These are phyloP conservation scores for Coranthus polyacanthus DNA, from an alignment of 2,797 vertebrate genomes.

Conservation along the genomic window DNA sequence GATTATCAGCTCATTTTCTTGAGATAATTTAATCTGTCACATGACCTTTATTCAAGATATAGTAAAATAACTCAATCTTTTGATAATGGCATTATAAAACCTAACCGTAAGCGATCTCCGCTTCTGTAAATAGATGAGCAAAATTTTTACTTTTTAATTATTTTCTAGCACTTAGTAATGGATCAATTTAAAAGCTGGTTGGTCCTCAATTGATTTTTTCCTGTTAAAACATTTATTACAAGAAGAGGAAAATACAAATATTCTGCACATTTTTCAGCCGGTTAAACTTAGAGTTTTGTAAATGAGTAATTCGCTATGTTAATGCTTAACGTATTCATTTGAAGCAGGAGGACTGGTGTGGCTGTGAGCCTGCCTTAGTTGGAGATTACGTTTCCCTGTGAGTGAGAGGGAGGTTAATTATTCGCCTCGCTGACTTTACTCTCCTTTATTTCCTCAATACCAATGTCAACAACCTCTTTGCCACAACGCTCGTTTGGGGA, in stretches of 20 bases:
- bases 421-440: not conserved
- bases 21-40: too few relatives aligned
- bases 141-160: too few relatives aligned
- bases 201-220: too few relatives aligned
- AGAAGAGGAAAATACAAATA: not conserved
- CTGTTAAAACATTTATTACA: not conserved
- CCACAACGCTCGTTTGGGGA: constrained; percentile 37
- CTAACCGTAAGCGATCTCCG: too few relatives aligned
- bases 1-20: too few relatives aligned
- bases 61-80: too few relatives aligned
- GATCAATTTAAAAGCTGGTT: not conserved
- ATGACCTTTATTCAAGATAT: too few relatives aligned
- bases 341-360: not conserved
- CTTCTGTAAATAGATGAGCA: too few relatives aligned
- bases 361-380: not conserved
- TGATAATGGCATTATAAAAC: too few relatives aligned
- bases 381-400: constrained; percentile 1
- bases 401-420: constrained; percentile 33
- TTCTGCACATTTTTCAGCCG: not conserved
- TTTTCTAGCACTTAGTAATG: too few relatives aligned
- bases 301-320: not conserved
- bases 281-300: constrained; percentile 2
- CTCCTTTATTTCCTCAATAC: constrained; percentile 23
- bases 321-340: constrained; percentile 39
- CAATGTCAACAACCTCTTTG: constrained; percentile 30